Conservation (phyloP, 2,113 vertebrate genomes). For the Aplodontia rufa region DNA sequence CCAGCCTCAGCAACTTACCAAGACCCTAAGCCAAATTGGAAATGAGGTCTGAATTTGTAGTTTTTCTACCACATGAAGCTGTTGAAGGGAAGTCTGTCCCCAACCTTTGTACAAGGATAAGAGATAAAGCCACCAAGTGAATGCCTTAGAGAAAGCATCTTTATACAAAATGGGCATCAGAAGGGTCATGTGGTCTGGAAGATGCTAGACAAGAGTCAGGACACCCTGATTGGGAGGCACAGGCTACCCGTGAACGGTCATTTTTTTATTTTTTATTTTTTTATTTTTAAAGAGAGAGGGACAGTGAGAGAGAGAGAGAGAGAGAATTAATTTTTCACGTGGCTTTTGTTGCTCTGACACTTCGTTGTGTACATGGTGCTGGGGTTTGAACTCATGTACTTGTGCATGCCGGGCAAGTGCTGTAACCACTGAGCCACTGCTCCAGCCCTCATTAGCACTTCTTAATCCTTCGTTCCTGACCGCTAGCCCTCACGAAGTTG, state of each 20-base stretch:
- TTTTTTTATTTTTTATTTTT: too few species aligned
- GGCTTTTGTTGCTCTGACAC: too few species aligned
- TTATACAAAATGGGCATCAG: not conserved
- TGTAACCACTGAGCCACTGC: too few species aligned
- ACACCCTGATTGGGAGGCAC: not conserved
- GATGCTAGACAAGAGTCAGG: not conserved
- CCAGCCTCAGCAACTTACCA: too few species aligned
- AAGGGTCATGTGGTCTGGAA: not conserved
- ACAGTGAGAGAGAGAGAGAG: too few species aligned
- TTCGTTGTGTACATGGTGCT: too few species aligned
- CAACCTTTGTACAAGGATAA: not conserved
- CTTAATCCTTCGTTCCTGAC: not conserved
- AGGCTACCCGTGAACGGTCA: not conserved
- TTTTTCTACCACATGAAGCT: not conserved
- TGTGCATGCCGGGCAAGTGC: too few species aligned
- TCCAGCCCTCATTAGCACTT: too few species aligned
- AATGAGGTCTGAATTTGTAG: not conserved
- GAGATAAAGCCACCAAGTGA: not conserved
- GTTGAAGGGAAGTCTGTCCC: not conserved
- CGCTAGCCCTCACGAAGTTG: not conserved
- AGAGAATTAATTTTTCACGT: too few species aligned
- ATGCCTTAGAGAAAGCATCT: not conserved
- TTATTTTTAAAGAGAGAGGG: too few species aligned
- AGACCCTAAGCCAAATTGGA: not conserved
- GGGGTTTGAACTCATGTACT: too few species aligned